Conservation (phyloP, 2,888 invertebrate species). For the Oscheius sp. region DNA sequence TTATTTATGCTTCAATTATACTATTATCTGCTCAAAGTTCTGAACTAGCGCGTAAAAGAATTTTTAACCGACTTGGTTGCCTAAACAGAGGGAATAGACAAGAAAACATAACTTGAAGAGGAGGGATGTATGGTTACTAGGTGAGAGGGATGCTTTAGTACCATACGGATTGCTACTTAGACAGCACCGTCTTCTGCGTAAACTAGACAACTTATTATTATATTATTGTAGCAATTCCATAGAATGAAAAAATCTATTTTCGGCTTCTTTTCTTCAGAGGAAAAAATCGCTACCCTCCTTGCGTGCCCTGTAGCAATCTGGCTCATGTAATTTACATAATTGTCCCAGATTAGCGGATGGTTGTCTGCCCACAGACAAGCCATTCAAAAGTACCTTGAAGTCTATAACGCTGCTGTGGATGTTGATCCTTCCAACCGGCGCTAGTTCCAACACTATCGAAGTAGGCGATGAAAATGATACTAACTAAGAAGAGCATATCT, state of each 20-base stretch:
- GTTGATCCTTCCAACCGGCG: conserved; percentile 45
- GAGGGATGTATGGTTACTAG: no score
- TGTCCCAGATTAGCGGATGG: conserved; percentile 17
- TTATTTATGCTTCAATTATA: conserved; percentile 29
- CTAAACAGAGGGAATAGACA: background rate
- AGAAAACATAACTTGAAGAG: background rate
- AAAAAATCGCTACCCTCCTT: background rate
- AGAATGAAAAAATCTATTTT: no score
- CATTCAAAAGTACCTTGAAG: conserved; percentile 13
- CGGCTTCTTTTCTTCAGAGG: background rate
- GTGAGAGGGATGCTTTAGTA: no score
- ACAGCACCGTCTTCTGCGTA: no score
- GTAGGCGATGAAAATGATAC: background rate
- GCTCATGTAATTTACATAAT: conserved; percentile 26
- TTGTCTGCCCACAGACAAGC: no score
- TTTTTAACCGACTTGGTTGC: conserved; percentile 5
- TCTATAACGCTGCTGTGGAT: conserved; percentile 50
- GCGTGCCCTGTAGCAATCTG: background rate
- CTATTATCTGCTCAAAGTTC: conserved; percentile 26
- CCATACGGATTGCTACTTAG: no score
- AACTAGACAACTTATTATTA: no score
- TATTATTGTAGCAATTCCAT: no score
- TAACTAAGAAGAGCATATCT: conserved; percentile 1
- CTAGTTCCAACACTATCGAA: background rate
- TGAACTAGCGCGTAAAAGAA: conserved; percentile 10